Evolutionary conservation across 64 coral and sea anemone genomes (phyloP), one percentile per base, ranked within the genome.

Genomic region (Montipora cactus): DNA sequence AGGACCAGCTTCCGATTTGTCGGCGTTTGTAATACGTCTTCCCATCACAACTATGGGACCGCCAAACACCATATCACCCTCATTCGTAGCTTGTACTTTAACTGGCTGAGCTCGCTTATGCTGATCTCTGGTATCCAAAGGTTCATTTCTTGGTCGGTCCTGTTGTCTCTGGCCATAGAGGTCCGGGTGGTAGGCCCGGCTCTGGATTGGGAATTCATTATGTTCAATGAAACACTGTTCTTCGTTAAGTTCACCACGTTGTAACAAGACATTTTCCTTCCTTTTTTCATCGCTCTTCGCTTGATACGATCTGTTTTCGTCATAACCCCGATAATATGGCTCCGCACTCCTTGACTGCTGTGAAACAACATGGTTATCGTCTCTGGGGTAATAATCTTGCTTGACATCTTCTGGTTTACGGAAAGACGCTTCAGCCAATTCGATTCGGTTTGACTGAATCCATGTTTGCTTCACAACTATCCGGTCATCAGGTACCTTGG

Each of bases 391-490:
- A 13, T 64, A 84, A 8, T 84, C 59, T 84, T 21, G 15, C 45
- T 86, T 69, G 0, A 47, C 18, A 71, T 86, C 45, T 52, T 50
- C 64, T 49, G 16, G 82, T 48, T 2, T 16, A 86, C 46, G 47
- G 7, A 5, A 64, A 47, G 62, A 68, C 1, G 66, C 8, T 71
- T 86, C 82, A 86, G 82, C 62, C 71, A 86, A 50, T 72, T 86
- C 82, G 8, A 86, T 64, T 15, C 82, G 82, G 21, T 86, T 86
- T 49, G 82, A 28, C 66, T 86, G 82, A 86, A 86, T 86, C 64
- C 62, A 86, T 18, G 64, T 11, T 14, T 86, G 82, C 82, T 23
- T 86, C 25, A 86, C 82, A 22, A 86, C 62, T 8, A 72, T 66
- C n/a, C 82, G 82, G 12, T 86, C 82, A 71, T 86, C 82, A 70